A percentile compares a stretch with the other conserved stretches of the same genome.
Conservation (phyloP, 2,113 vertebrate species). For the Smithornis capensis region DNA sequence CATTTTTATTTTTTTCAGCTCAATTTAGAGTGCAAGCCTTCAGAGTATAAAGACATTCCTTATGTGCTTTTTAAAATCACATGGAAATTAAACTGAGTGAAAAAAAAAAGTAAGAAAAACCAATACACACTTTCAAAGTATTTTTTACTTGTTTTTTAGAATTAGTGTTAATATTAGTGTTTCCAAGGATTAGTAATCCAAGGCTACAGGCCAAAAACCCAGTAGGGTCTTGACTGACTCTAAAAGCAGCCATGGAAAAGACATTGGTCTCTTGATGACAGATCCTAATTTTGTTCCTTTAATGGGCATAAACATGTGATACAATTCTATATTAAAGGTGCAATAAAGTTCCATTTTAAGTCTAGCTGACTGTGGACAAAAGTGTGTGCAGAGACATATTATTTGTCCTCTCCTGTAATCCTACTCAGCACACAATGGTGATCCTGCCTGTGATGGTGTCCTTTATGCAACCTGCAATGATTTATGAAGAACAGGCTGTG, state of each 20-base stretch:
- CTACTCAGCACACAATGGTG: background rate
- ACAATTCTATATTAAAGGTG: background rate
- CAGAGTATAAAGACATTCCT: background rate
- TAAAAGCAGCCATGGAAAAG: background rate
- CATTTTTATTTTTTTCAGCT: background rate
- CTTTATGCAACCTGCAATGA: background rate
- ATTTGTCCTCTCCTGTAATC: fast-evolving
- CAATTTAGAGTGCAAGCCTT: background rate
- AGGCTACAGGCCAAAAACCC: background rate
- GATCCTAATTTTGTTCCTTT: background rate
- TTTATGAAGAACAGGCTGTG: background rate
- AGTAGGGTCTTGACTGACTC: background rate
- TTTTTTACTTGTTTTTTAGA: background rate
- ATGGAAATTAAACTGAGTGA: background rate
- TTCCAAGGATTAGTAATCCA: background rate
- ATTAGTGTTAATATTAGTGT: background rate
- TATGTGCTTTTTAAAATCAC: background rate
- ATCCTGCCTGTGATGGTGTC: background rate
- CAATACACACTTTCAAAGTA: background rate
- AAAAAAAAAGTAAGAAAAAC: background rate
- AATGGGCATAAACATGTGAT: background rate
- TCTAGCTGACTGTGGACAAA: background rate
- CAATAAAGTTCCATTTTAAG: background rate
- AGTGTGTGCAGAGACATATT: background rate
- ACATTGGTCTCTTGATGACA: background rate